Conservation (phyloP, 2,113 vertebrate species). For the Leiothrix lutea region DNA sequence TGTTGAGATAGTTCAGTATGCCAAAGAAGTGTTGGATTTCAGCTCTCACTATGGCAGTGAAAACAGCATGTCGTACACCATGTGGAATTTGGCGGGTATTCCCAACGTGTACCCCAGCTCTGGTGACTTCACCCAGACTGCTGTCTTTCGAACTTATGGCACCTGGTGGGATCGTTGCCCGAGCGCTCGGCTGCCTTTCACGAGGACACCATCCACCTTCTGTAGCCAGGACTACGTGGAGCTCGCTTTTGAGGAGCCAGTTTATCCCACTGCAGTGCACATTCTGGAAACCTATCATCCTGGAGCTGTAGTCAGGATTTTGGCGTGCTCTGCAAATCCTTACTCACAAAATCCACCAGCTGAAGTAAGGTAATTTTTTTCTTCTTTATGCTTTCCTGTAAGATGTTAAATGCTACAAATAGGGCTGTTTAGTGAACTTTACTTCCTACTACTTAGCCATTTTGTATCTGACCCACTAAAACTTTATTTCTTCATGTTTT, state of each 20-base stretch:
- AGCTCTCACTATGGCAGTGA: slow-evolving; percentile 98
- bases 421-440: not conserved
- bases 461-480: not conserved
- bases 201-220: slow-evolving; percentile 84
- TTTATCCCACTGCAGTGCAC: slow-evolving; percentile 93
- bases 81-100: slow-evolving; percentile 95
- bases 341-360: slow-evolving; percentile 88
- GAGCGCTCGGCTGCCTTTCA: slow-evolving; percentile 83
- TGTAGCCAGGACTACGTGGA: slow-evolving; percentile 95
- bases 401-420: not conserved
- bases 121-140: slow-evolving; percentile 97
- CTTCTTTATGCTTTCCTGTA: not conserved
- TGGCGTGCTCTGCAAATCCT: slow-evolving; percentile 96
- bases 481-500: not conserved
- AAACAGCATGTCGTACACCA: slow-evolving; percentile 98
- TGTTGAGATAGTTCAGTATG: slow-evolving; percentile 91
- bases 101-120: slow-evolving; percentile 97
- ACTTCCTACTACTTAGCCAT: not conserved
- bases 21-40: slow-evolving; percentile 97
- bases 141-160: slow-evolving; percentile 93
- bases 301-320: slow-evolving; percentile 91
- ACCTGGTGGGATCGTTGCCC: slow-evolving; percentile 93
- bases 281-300: slow-evolving; percentile 97
- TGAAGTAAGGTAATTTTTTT: slow-evolving; percentile 89
- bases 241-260: slow-evolving; percentile 92